These are phyloP conservation scores for Himalopsyche kuldschensis DNA, from an alignment of 2,888 invertebrate genomes.

Conservation along the genomic window DNA sequence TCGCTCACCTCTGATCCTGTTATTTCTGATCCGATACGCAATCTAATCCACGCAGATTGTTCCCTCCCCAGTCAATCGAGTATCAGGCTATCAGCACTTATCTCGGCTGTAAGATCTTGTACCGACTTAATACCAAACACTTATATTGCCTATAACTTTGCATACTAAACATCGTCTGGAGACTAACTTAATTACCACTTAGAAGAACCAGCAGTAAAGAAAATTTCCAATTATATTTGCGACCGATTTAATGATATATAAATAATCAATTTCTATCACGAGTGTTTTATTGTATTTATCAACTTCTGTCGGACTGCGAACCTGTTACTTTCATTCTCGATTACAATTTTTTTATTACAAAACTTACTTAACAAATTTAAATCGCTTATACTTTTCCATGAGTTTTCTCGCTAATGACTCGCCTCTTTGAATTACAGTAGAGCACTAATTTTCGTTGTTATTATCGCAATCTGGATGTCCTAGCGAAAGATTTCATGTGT, in stretches of 20 bases:
- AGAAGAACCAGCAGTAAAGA: neutral
- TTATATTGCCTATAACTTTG: neutral
- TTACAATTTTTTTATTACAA: too few relatives aligned
- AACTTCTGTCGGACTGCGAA: neutral
- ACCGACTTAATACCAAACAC: neutral
- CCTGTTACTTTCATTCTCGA: neutral
- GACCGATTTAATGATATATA: neutral
- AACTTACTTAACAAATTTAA: too few relatives aligned
- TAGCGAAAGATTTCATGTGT: too few relatives aligned
- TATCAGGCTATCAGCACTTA: neutral
- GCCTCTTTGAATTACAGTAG: too few relatives aligned
- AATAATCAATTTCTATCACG: neutral
- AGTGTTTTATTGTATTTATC: neutral
- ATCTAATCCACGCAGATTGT: neutral
- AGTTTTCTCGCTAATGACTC: too few relatives aligned
- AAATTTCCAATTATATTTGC: neutral
- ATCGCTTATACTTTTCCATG: too few relatives aligned
- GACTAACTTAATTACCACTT: neutral
- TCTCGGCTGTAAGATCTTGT: neutral
- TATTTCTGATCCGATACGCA: neutral
- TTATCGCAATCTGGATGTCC: too few relatives aligned
- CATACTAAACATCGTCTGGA: neutral
- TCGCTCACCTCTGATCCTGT: neutral
- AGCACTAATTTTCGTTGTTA: too few relatives aligned
- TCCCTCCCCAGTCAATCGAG: neutral